Base-by-base conservation (phyloP, 92 coral and sea anemone genomes). In the Meandrina meandrites region DNA sequence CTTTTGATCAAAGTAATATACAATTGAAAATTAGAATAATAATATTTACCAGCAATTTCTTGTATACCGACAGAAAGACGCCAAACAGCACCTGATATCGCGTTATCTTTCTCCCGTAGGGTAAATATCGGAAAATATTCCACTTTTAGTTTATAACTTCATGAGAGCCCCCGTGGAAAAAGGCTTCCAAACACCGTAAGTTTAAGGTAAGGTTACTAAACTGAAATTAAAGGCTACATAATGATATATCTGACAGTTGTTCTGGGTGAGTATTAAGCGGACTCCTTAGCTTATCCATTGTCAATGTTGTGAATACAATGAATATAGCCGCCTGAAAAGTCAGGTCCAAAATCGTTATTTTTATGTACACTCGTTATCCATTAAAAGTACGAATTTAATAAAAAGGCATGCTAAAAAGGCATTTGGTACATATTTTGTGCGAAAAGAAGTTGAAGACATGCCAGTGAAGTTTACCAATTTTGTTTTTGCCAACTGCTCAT, bases 61-160 rank as follows among this genome's bases (percentile, higher is more conserved):
- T 34, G 5, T 71, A 16, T 17, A 71, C 24, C 30, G 71, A 45
- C 77, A n/a, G 58, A 31, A 15, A 31, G 86, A 50, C 78, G 47
- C 50, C 57, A 51, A n/a, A 50, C 19, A 70, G 16, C 86, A 31
- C 28, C 57, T 84, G 79, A 34, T 9, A 16, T 16, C 21, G 58
- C 30, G 10, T 84, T 31, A 18, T 68, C 28, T 79, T 74, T 75
- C 45, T 54, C 31, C 79, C 79, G 16, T 17, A 84, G 73, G 80
- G 58, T 24, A 84, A 74, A 56, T 51, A 56, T 36, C 80, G 71
- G 58, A 75, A 70, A 56, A 37, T 56, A 32, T 56, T 84, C 36
- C 56, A 56, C 54, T 35, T 22, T 42, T 24, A 83, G 45, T 21
- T 12, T 8, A 51, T n/a, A n/a, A 22, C 80, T 1, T 35, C 70